Base-by-base conservation (phyloP, 2,888 invertebrate species). In the Epistrophe eligans region DNA sequence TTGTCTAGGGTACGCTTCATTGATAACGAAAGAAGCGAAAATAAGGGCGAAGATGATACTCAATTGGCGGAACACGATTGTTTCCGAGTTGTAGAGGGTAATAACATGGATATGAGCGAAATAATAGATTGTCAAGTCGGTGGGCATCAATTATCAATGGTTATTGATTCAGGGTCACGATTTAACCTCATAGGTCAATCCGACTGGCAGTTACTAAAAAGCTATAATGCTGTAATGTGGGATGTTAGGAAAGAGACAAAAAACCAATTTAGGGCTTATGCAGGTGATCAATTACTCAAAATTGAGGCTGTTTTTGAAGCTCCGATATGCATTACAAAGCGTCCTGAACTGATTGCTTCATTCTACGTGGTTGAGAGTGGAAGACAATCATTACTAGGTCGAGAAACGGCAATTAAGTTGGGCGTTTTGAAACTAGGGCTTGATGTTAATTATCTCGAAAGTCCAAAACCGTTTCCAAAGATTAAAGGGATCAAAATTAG, bases 401-500 rank as follows among this genome's bases (percentile, higher is more conserved):
- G 72, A 17, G 64, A 64, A 1, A 71, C 67, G 17, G 79, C 74
- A 40, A 32, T 80, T 6, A 57, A 67, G 28, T 17, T 73, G 11
- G 28, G 24, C 3, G 64, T 79, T 64, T 66, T 80, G 50, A 80
- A 66, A 60, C 67, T 80, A 7, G 80, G 74, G 7, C 43, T 74
- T 55, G 40, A 80, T 35, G 60, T 80, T 19, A 67, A 67, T 15
- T 43, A 52, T 24, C 38, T 80, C 24, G 67, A 80, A 58, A 60
- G 45, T 32, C 11, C 24, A 35, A 52, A 72, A n/a, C 57, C 55
- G 15, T 72, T 72, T 13, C 72, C 79, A 17, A 90, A 91, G 80
- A 88, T 91, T 32, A 90, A 90, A 81, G 80, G 89, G 50, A 77
- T 90, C 24, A 11, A 87, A 40, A 77, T 90, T 0, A 84, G 88